Evolutionary conservation across 2,888 invertebrate species (phyloP).

Genomic region (Physocephala rufipes): DNA sequence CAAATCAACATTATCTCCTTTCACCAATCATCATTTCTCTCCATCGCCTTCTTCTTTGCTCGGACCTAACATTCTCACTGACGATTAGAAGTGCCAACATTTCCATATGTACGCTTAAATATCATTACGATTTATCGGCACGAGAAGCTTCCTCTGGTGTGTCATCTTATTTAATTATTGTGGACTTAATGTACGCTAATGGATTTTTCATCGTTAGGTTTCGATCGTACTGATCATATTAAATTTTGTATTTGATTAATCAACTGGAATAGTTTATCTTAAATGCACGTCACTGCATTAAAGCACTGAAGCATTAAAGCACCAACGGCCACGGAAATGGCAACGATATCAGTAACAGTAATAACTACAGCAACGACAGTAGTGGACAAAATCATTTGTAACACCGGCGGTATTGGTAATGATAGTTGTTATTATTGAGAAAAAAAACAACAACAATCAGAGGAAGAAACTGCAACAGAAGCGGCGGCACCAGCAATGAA

Average conservation of each 20-base stretch:
- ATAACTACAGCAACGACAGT: background rate
- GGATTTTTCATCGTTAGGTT: background rate
- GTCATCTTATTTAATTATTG: conserved; percentile 26
- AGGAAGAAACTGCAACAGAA: background rate
- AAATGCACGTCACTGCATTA: conserved; percentile 40
- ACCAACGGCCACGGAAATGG: background rate
- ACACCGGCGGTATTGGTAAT: too few species aligned
- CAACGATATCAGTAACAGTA: background rate
- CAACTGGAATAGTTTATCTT: conserved; percentile 38
- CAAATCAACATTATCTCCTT: too few species aligned
- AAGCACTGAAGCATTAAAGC: background rate
- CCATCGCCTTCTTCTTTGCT: too few species aligned
- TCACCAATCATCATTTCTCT: too few species aligned
- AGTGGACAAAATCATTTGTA: too few species aligned
- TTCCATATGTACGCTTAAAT: too few species aligned
- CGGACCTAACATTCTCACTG: too few species aligned
- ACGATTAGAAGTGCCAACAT: too few species aligned
- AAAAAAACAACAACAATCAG: conserved; percentile 2
- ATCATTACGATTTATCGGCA: too few species aligned
- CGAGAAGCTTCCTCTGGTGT: too few species aligned
- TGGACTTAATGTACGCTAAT: conserved; percentile 23
- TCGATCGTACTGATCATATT: background rate
- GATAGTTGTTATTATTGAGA: background rate
- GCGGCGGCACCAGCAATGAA: background rate
- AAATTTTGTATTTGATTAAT: conserved; percentile 14